Evolutionary conservation across 2,888 invertebrate genomes (phyloP).

Genomic region (Athetis lepigone): DNA sequence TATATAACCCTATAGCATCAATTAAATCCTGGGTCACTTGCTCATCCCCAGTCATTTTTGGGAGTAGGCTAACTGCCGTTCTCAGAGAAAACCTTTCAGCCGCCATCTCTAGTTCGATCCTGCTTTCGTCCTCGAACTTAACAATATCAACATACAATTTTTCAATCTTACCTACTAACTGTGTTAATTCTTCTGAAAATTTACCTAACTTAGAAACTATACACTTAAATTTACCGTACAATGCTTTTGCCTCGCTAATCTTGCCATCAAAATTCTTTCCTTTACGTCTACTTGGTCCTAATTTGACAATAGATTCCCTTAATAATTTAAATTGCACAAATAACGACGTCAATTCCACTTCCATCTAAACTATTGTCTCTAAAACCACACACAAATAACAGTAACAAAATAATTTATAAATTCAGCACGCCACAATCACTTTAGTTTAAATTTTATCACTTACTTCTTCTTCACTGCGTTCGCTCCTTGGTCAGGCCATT

Average conservation of each 20-base stretch:
- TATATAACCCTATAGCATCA: too few relatives aligned
- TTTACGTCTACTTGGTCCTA: neutral
- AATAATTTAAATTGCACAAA: too few relatives aligned
- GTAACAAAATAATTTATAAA: too few relatives aligned
- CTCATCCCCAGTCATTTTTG: too few relatives aligned
- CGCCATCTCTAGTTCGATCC: neutral
- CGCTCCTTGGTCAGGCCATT: neutral
- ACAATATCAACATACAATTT: neutral
- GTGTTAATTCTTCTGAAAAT: neutral
- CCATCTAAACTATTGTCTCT: neutral
- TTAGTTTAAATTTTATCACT: too few relatives aligned
- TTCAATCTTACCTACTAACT: neutral
- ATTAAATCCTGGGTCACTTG: too few relatives aligned
- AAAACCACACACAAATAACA: too few relatives aligned
- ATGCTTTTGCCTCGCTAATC: neutral
- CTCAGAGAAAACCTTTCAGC: neutral
- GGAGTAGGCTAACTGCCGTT: too few relatives aligned
- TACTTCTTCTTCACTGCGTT: neutral
- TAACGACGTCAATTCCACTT: too few relatives aligned
- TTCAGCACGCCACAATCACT: too few relatives aligned
- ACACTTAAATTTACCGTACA: neutral
- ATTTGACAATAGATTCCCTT: neutral
- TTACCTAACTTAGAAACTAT: neutral
- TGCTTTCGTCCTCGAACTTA: neutral
- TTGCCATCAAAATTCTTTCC: too few relatives aligned